phyloP scores from a whole-genome alignment of 2,888 invertebrate species.

The Drosophila quasianomalipes region DNA sequence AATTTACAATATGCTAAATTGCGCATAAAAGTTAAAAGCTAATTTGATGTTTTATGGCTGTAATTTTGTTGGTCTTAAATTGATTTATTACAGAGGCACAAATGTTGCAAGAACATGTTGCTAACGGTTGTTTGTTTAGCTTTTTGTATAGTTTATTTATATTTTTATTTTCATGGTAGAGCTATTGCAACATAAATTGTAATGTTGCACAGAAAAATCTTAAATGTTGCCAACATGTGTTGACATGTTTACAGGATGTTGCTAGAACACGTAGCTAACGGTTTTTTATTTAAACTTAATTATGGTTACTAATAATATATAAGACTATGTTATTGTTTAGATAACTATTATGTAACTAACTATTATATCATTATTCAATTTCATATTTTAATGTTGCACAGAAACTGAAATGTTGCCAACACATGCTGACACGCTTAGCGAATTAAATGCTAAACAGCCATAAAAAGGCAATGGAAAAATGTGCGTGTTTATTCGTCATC shows the following conservation, averaged over 20 bases:
- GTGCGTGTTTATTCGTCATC: slow-evolving; percentile 40
- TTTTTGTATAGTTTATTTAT: background rate
- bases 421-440: slow-evolving; percentile 7
- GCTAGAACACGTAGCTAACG: background rate
- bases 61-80: background rate
- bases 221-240: background rate
- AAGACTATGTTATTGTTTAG: too few species aligned
- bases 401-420: slow-evolving; percentile 25
- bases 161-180: background rate
- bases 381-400: slow-evolving; percentile 12
- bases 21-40: background rate
- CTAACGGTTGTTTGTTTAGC: background rate
- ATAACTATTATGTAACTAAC: background rate
- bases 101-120: background rate
- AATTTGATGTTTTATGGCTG: slow-evolving; percentile 1
- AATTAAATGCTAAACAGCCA: slow-evolving; percentile 18
- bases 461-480: slow-evolving; percentile 23
- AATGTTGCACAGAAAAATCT: background rate
- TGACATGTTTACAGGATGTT: background rate
- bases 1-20: background rate
- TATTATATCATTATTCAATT: background rate
- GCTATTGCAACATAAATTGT: background rate
- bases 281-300: background rate
- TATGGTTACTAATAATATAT: too few species aligned
- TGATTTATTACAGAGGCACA: background rate